Evolutionary conservation across 2,113 vertebrate species (phyloP), one percentile per base, ranked within the genome.

Genomic region (Pogona vitticeps): DNA sequence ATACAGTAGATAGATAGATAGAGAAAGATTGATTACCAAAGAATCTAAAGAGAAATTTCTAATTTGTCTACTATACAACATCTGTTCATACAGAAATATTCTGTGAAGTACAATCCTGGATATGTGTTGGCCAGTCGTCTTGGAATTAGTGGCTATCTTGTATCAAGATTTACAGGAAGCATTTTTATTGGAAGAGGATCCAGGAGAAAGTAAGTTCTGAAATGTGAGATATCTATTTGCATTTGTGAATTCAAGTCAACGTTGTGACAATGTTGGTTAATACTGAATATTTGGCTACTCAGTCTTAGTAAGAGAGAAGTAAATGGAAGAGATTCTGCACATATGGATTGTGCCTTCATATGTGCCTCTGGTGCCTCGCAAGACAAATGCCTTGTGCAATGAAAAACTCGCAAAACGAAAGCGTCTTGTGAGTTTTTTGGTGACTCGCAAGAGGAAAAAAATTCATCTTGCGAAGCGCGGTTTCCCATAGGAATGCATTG

Each of bases 161-260:
- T 99, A 89, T 99, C 99, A 93, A 98, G 99, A 96, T 99, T 99
- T 96, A 98, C 99, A 78, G 99, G 99, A 91, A 99, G 98, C 95
- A 98, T 99, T 94, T 99, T 99, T 96, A 98, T 99, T 89, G 99
- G 98, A 92, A 97, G 98, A 97, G 99, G 99, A 94, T 98, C 98
- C 78, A 99, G 97, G 95, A 98, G 95, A 95, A 99, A 99, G 98
- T 99, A 92, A 97, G 98, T 96, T 94, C 84, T 81, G 46, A 59
- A 7, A 86, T 85, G 88, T 90, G 92, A 78, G 3, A 65, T n/a
- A 7, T 46, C 40, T 42, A 28, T 31, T 79, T 83, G 65, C 13
- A 28, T 46, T 21, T 88, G 46, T 89, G 84, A 33, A 67, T 40
- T 52, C 76, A 84, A 59, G 67, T 36, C 28, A 72, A 18, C 6